Percentiles rank a stretch among this genome's conserved stretches.
phyloP scores from a whole-genome alignment of 2,113 vertebrate genomes.

The Carassius auratus region DNA sequence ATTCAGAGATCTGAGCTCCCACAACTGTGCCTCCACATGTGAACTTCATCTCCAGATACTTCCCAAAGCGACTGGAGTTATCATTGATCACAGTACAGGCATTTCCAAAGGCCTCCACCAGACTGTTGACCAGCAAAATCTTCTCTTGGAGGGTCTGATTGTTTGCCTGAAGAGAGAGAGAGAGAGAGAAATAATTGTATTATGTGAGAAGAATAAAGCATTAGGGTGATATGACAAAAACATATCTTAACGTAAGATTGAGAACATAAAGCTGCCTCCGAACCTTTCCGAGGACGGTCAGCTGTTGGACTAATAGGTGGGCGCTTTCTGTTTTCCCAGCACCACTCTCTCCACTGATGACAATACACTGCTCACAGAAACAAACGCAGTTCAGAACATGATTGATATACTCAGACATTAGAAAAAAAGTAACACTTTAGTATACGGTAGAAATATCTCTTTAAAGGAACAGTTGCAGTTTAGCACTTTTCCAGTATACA shows the following conservation, averaged over 20 bases:
- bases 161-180: slow-evolving; percentile 81
- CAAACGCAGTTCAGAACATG: background rate
- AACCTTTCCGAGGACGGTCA: slow-evolving; percentile 95
- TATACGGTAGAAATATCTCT: too few relatives aligned
- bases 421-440: too few relatives aligned
- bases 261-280: background rate
- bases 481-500: too few relatives aligned
- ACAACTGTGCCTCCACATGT: slow-evolving; percentile 88
- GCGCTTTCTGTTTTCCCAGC: slow-evolving; percentile 95
- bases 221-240: slow-evolving; percentile 15
- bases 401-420: too few relatives aligned
- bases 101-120: slow-evolving; percentile 97
- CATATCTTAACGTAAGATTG: background rate
- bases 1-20: slow-evolving; percentile 94
- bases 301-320: slow-evolving; percentile 94
- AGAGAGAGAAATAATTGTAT: background rate
- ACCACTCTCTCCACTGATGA: slow-evolving; percentile 98
- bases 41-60: slow-evolving; percentile 98
- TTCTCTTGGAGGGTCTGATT: slow-evolving; percentile 94
- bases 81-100: slow-evolving; percentile 96
- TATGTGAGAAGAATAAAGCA: background rate
- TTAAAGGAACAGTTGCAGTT: too few relatives aligned
- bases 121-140: slow-evolving; percentile 93
- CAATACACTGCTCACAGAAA: slow-evolving; percentile 83
- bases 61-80: slow-evolving; percentile 98